Conservation (phyloP, 2,113 vertebrate species). For the Okapia johnstoni region DNA sequence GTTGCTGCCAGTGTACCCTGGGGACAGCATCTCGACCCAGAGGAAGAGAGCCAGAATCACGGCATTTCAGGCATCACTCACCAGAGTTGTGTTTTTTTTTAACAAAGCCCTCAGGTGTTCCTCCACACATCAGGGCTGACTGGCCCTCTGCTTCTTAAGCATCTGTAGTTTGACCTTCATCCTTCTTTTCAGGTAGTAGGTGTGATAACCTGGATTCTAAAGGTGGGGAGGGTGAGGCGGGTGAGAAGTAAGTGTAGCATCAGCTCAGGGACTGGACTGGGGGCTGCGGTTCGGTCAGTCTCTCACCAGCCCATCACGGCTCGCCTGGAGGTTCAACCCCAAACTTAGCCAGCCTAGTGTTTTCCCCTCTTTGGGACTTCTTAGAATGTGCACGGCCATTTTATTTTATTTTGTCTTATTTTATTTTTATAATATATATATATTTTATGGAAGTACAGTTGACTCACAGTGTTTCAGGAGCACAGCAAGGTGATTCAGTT, state of each 20-base stretch:
- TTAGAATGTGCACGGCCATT: neutral
- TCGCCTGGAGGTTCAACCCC: neutral
- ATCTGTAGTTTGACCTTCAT: neutral
- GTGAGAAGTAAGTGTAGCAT: neutral
- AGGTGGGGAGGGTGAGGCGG: neutral
- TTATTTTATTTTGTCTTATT: neutral
- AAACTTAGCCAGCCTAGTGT: neutral
- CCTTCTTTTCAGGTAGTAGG: neutral
- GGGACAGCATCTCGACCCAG: neutral
- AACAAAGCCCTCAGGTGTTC: neutral
- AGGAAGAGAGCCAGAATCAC: neutral
- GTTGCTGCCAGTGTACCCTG: neutral
- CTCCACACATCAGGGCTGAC: too few species aligned
- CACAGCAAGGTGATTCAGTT: neutral
- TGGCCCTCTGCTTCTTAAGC: neutral
- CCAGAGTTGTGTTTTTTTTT: neutral
- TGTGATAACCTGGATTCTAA: neutral
- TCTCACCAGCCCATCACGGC: neutral
- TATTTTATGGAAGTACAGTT: neutral
- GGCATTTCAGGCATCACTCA: neutral
- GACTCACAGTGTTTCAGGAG: neutral
- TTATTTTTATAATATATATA: neutral
- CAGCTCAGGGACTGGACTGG: accelerated
- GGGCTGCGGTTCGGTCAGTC: accelerated
- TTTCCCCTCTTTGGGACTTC: neutral